These are phyloP conservation scores for Pseudachorutes palmiensis DNA, from an alignment of 1,140 invertebrate species.

Conservation along the genomic window DNA sequence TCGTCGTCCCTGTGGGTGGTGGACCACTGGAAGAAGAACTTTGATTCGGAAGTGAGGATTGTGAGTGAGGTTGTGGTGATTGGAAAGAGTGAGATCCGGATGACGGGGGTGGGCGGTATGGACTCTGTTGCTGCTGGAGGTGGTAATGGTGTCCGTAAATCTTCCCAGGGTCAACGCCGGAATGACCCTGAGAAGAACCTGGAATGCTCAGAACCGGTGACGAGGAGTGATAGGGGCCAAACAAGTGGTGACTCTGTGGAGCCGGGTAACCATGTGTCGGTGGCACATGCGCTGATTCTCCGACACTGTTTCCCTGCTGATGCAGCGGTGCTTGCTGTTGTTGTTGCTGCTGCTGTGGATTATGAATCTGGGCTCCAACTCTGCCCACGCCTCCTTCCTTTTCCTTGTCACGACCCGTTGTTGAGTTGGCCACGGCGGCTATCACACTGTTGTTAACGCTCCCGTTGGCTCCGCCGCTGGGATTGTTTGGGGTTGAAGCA, in stretches of 20 bases:
- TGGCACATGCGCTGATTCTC: no score
- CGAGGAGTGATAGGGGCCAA: conserved; percentile 3
- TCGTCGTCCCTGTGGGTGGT: conserved; percentile 1
- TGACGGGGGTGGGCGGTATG: neutral
- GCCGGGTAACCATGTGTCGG: neutral
- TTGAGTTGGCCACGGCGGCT: conserved; percentile 34
- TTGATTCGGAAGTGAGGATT: neutral
- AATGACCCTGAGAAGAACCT: no score
- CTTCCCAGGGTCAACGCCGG: conserved; percentile 4
- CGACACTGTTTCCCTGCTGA: no score
- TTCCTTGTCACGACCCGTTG: conserved; percentile 24
- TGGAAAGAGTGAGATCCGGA: conserved; percentile 18
- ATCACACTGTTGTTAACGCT: conserved; percentile 29
- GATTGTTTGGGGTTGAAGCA: conserved; percentile 6
- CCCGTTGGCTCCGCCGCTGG: neutral
- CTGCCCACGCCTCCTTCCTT: neutral
- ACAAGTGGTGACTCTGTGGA: conserved; percentile 18
- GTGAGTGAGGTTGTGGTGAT: neutral
- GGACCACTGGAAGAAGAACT: neutral
- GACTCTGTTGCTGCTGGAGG: neutral
- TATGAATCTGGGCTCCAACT: no score
- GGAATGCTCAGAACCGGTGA: neutral
- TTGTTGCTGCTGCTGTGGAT: neutral
- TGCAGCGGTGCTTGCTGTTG: no score
- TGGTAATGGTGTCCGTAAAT: neutral